Evolutionary conservation across 2,113 vertebrate genomes (phyloP), one percentile per base, ranked within the genome.

Genomic region (Okapia johnstoni): DNA sequence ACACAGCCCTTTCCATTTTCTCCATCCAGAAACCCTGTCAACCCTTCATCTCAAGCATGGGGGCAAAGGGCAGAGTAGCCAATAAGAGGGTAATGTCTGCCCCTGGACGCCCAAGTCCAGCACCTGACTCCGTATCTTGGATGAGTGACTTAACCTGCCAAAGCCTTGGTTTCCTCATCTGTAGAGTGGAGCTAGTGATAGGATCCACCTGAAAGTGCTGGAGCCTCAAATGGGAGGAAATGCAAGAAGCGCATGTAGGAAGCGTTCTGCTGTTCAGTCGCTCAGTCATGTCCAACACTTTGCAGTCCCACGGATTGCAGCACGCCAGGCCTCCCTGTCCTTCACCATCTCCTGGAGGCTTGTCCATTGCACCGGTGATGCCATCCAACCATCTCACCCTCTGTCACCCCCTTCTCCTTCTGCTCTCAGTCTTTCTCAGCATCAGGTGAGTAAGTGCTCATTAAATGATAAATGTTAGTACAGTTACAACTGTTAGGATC

Each of bases 171-270:
- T 85, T 80, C 63, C 76, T 66, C 6, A 2, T 21, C 63, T 40
- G 48, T 36, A 85, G 9, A n/a, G 43, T 3, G 52, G 25, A 77
- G 60, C 25, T 2, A 43, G 58, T 13, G 13, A 12, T 0, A 50
- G 58, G 30, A 7, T 9, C 36, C 26, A 3, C 30, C 26, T 17
- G 28, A 26, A 36, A 61, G 48, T 12, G 14, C 1, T 12, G 2
- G 7, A 66, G 61, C 25, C 10, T 43, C 26, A 28, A 77, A 14
- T 0, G 14, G 6, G 19, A 50, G 5, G 66, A 66, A 6, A 6
- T 0, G 0, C 0, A 3, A 23, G 26, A 40, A 4, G 30, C 1
- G 0, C 21, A 4, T 30, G 19, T 0, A 28, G 61, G 14, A n/a
- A 7, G 19, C 9, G 5, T 28, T 76, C 60, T 40, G 66, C 36